Percentiles rank a stretch among this genome's conserved stretches.
These are phyloP conservation scores for Drosophila ironensis DNA, from an alignment of 1,140 invertebrate genomes.

Conservation along the genomic window DNA sequence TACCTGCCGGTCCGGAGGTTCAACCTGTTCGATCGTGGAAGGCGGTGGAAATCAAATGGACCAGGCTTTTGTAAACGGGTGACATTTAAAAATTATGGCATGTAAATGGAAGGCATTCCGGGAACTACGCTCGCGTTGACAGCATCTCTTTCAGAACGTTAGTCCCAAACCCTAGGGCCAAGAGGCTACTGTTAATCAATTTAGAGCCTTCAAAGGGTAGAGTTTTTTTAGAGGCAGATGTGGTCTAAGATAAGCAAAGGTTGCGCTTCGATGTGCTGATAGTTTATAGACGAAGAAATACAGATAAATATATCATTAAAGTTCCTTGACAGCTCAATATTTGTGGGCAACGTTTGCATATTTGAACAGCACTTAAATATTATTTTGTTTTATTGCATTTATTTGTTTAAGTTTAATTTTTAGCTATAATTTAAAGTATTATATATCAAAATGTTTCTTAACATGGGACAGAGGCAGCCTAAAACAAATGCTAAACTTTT, in stretches of 20 bases:
- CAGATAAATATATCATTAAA: background rate
- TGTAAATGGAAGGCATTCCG: slow-evolving; percentile 75
- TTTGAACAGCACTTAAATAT: too few species aligned
- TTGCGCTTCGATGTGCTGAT: slow-evolving; percentile 32
- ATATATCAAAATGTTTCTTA: too few species aligned
- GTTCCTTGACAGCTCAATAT: too few species aligned
- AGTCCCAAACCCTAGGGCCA: background rate
- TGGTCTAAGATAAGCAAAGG: slow-evolving; percentile 57
- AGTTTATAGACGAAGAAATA: slow-evolving; percentile 6
- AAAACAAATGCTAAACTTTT: too few species aligned
- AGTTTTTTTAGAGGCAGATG: slow-evolving; percentile 51
- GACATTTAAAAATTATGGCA: slow-evolving; percentile 80
- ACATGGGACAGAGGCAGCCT: too few species aligned
- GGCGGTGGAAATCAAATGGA: slow-evolving; percentile 68
- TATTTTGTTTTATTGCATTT: background rate
- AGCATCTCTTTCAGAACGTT: slow-evolving; percentile 30
- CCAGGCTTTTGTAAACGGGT: slow-evolving; percentile 72
- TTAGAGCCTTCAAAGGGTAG: slow-evolving; percentile 53
- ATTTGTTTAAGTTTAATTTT: too few species aligned
- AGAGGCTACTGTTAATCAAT: slow-evolving; percentile 76
- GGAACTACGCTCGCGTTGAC: slow-evolving; percentile 68
- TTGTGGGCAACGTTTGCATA: too few species aligned
- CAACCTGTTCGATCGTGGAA: slow-evolving; percentile 56
- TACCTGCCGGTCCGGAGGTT: slow-evolving; percentile 10
- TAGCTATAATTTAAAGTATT: too few species aligned